Evolutionary conservation across 2,888 invertebrate species (phyloP), one percentile per base, ranked within the genome.

Genomic region (Lydus trimaculatus): DNA sequence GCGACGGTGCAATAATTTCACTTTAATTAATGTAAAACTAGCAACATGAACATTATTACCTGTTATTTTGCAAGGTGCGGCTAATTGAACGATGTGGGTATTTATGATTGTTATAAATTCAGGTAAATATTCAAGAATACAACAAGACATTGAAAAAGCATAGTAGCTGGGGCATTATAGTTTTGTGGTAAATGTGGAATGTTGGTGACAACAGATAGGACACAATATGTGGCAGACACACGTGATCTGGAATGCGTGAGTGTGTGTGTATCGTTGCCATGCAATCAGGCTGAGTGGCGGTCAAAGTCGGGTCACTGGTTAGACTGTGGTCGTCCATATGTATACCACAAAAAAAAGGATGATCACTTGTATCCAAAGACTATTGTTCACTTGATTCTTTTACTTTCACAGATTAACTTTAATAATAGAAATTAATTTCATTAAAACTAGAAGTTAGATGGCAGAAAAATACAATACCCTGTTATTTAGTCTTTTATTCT

Each of bases 251-350:
- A 75, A 74, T 76, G 78, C 78, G 78, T 78, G 28, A 28, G 28
- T 28, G 28, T 79, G 25, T n/a, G 25, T 79, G 76, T 75, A 68
- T 70, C 71, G 73, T 74, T 75, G 73, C 79, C 73, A 75, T 78
- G 78, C 75, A 81, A 79, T 81, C 79, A 80, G 73, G 74, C 76
- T 78, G 78, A 80, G 81, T 80, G 81, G 76, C 75, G 79, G 77
- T 74, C 76, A 76, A 75, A 73, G 71, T 72, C 71, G 69, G 73
- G 73, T 72, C 64, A 63, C 58, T 33, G 68, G 66, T 62, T 65
- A 67, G 58, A 61, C 62, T 64, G 75, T 48, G 48, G 52, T 8
- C 20, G 73, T 73, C 63, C 69, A 60, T 60, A 63, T 67, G 59
- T 43, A 65, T 28, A 69, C 76, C 76, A 73, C 74, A 76, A 75